Percentiles rank a stretch among this genome's conserved stretches.
Evolutionary conservation across 2,888 invertebrate genomes (phyloP).

Genomic region (Acleris sparsana): DNA sequence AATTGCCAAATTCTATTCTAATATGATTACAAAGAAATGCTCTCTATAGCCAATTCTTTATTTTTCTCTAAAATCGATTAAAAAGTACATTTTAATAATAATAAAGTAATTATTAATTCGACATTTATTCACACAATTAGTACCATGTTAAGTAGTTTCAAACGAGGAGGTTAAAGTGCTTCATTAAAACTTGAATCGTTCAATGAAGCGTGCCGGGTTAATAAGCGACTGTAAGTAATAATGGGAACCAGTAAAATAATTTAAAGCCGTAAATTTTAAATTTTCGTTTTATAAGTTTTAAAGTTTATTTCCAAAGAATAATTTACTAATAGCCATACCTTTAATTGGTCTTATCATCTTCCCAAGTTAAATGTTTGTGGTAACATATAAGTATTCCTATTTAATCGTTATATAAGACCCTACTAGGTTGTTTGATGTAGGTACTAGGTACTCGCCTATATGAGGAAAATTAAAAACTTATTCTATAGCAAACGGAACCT

Average conservation of each 20-base stretch:
- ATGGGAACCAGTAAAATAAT: constrained; percentile 11
- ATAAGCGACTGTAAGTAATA: constrained; percentile 26
- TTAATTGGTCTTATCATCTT: not conserved
- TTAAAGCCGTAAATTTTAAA: constrained; percentile 7
- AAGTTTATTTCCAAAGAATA: not conserved
- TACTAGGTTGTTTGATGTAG: not conserved
- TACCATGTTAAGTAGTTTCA: constrained; percentile 24
- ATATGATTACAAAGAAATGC: not conserved
- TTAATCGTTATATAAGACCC: not conserved
- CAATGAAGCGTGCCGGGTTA: constrained; percentile 24
- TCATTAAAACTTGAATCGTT: constrained; percentile 33
- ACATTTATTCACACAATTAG: constrained; percentile 23
- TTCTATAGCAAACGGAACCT: not conserved
- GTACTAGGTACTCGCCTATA: not conserved
- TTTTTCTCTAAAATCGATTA: not conserved
- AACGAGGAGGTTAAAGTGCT: constrained; percentile 28
- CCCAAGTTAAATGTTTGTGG: not conserved
- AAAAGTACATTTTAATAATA: not conserved
- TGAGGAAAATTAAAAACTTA: not conserved
- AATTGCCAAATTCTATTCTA: constrained; percentile 16
- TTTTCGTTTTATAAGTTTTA: not conserved
- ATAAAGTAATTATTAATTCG: constrained; percentile 2
- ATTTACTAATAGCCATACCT: not conserved
- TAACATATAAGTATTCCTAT: not conserved
- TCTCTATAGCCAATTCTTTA: not conserved